These are phyloP conservation scores for Leptopilina boulardi DNA, from an alignment of 1,140 invertebrate species.

Conservation along the genomic window DNA sequence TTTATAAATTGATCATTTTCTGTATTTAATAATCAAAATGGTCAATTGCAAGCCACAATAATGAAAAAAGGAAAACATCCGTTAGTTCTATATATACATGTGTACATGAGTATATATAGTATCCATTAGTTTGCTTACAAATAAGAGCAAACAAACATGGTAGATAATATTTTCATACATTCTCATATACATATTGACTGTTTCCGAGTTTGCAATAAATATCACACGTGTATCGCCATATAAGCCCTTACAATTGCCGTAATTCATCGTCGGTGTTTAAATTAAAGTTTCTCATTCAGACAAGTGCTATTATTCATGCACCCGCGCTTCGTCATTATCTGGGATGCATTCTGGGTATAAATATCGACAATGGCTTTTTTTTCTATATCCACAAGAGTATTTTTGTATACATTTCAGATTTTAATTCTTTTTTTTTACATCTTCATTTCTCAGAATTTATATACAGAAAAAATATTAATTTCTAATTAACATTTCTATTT, in stretches of 20 bases:
- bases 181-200: not conserved
- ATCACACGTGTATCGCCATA: not conserved
- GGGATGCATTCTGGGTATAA: constrained; percentile 18
- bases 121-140: not conserved
- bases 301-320: constrained; percentile 26
- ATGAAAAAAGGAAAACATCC: not conserved
- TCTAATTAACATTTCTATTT: too few relatives aligned
- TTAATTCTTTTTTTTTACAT: not conserved
- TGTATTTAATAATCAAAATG: not conserved
- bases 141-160: constrained; percentile 8
- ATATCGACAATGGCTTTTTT: constrained; percentile 7
- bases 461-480: too few relatives aligned
- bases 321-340: constrained; percentile 17
- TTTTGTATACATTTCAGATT: not conserved
- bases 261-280: constrained; percentile 16
- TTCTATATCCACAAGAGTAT: not conserved
- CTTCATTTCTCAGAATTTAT: not conserved
- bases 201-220: constrained; percentile 15
- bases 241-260: constrained; percentile 31
- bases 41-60: not conserved
- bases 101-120: too few relatives aligned
- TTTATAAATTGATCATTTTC: not conserved
- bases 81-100: too few relatives aligned
- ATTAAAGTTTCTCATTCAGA: constrained; percentile 15
- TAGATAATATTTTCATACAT: not conserved